Percentiles rank a stretch among this genome's conserved stretches.
phyloP scores from a whole-genome alignment of 2,797 vertebrate genomes.

The Holocentrus rufus region DNA sequence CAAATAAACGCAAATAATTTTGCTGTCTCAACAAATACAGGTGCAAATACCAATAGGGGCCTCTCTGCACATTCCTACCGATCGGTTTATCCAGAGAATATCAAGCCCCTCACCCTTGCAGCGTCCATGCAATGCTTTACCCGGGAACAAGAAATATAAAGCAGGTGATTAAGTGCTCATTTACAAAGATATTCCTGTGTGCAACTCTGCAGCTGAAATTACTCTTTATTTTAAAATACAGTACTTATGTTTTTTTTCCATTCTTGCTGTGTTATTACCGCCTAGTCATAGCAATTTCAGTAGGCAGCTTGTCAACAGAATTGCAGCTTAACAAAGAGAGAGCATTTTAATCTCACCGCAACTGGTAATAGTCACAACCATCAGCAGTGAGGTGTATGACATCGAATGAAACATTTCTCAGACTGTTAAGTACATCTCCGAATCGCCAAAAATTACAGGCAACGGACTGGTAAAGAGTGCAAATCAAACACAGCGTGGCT shows the following conservation, averaged over 20 bases:
- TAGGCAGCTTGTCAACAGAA: background rate
- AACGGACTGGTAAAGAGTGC: background rate
- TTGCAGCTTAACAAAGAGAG: background rate
- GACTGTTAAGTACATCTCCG: too few relatives aligned
- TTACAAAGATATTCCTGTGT: background rate
- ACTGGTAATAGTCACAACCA: background rate
- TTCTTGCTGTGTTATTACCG: background rate
- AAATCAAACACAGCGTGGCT: slow-evolving; percentile 22
- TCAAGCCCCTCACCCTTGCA: too few relatives aligned
- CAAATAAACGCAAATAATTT: too few relatives aligned
- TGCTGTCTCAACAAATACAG: too few relatives aligned
- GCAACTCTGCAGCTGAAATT: background rate
- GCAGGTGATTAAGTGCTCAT: background rate
- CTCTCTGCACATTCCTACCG: too few relatives aligned
- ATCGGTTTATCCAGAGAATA: too few relatives aligned
- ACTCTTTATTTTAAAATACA: background rate
- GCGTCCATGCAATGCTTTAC: too few relatives aligned
- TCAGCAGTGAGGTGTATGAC: background rate
- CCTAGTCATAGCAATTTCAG: background rate
- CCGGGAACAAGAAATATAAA: too few relatives aligned
- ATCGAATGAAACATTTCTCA: background rate
- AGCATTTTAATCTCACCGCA: background rate
- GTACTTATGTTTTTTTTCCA: background rate
- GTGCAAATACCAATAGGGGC: too few relatives aligned
- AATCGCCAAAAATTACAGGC: too few relatives aligned